Percentiles rank a stretch among this genome's conserved stretches.
Conservation (phyloP, 2,797 vertebrate genomes). For the Thripadectes ignobilis region DNA sequence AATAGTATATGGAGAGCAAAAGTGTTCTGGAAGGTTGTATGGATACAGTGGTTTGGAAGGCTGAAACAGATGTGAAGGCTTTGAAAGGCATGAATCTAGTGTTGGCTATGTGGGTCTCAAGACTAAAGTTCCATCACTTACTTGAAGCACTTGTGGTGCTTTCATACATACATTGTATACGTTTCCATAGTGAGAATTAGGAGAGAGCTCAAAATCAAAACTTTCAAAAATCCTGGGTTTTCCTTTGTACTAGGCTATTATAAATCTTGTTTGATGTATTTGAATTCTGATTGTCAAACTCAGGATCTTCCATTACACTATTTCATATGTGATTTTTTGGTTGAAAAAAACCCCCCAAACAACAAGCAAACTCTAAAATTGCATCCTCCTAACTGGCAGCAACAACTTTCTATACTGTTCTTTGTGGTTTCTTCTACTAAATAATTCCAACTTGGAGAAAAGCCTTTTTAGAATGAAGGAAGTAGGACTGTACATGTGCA, state of each 20-base stretch:
- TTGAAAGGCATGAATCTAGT: not conserved
- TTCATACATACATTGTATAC: fast-evolving
- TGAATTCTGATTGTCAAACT: not conserved
- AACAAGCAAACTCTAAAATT: not conserved
- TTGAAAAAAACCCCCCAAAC: not conserved
- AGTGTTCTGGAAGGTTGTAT: not conserved
- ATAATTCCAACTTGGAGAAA: not conserved
- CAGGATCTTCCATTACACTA: not conserved
- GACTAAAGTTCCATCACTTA: not conserved
- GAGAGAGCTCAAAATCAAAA: not conserved
- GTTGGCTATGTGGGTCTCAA: not conserved
- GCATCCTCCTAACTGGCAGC: not conserved
- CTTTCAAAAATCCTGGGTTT: not conserved
- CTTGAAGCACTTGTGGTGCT: not conserved
- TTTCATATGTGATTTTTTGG: not conserved
- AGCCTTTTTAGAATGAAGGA: not conserved
- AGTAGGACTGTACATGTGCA: not conserved
- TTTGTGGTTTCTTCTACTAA: not conserved
- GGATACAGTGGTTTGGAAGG: not conserved
- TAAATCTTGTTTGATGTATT: not conserved
- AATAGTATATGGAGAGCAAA: not conserved
- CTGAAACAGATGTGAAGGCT: not conserved
- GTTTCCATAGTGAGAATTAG: not conserved
- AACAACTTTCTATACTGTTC: not conserved
- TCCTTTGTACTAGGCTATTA: not conserved